Evolutionary conservation across 2,797 vertebrate species (phyloP).

Genomic region (Smutsia gigantea): DNA sequence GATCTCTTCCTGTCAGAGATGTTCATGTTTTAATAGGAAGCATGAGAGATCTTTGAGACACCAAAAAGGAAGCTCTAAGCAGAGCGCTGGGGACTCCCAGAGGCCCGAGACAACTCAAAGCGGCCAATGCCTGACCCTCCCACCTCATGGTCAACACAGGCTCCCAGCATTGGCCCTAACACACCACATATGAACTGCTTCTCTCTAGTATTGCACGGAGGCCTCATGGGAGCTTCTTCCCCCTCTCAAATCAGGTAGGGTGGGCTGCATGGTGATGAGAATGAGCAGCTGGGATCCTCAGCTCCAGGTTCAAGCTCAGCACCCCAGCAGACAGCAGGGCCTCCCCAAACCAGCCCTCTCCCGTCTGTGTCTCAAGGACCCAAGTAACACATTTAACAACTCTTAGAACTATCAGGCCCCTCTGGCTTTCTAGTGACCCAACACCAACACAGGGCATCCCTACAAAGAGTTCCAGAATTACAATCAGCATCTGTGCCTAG

Average conservation of each 20-base stretch:
- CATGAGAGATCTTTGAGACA: background rate
- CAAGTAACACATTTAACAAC: background rate
- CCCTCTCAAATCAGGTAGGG: background rate
- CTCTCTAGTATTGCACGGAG: background rate
- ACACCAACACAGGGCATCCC: background rate
- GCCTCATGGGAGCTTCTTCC: background rate
- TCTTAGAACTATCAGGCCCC: background rate
- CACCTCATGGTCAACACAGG: background rate
- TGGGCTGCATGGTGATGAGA: background rate
- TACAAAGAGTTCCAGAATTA: slow-evolving; percentile 45
- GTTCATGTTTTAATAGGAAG: background rate
- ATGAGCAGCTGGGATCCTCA: background rate
- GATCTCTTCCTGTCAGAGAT: background rate
- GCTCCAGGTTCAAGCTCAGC: background rate
- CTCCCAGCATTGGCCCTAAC: background rate
- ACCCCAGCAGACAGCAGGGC: background rate
- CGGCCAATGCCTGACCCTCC: background rate
- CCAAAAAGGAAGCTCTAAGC: background rate
- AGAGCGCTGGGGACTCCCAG: background rate
- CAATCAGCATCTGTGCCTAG: background rate
- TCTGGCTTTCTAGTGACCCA: slow-evolving; percentile 23
- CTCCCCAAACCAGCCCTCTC: slow-evolving; percentile 29
- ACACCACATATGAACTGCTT: background rate
- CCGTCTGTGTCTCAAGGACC: background rate
- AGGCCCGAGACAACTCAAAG: background rate